Conservation (phyloP, 2,797 vertebrate genomes). For the Pangasius djambal region DNA sequence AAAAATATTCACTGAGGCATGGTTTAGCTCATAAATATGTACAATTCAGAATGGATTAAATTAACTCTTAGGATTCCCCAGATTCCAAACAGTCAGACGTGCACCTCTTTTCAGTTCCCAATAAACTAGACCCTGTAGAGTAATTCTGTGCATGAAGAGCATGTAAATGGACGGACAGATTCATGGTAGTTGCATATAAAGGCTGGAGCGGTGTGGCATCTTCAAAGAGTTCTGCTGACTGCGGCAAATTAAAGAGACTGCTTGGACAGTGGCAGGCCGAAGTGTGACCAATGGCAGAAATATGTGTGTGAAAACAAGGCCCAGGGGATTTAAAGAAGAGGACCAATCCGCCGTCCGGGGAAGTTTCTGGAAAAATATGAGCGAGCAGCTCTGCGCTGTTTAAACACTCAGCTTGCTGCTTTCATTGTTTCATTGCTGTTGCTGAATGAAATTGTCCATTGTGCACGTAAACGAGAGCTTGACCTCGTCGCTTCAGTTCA, state of each 20-base stretch:
- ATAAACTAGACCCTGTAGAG: conserved; percentile 17
- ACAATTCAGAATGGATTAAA: background rate
- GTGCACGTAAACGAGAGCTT: conserved; percentile 21
- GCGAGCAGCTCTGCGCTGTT: background rate
- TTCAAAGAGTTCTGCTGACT: conserved; percentile 59
- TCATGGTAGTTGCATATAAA: conserved; percentile 32
- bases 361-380: background rate
- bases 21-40: background rate
- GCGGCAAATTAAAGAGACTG: conserved; percentile 57
- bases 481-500: conserved; percentile 46
- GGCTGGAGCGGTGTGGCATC: conserved; percentile 37
- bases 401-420: conserved; percentile 18
- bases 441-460: background rate
- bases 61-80: background rate
- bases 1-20: background rate
- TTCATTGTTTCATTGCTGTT: conserved; percentile 9
- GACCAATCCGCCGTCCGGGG: conserved; percentile 3
- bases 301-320: conserved; percentile 35
- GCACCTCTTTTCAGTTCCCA: conserved; percentile 2
- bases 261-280: conserved; percentile 29
- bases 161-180: conserved; percentile 36
- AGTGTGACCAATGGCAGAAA: conserved; percentile 54
- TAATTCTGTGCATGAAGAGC: conserved; percentile 38
- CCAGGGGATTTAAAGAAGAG: conserved; percentile 29
- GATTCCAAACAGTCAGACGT: background rate